phyloP scores from a whole-genome alignment of 2,888 invertebrate genomes.

The Coleophora deauratella region DNA sequence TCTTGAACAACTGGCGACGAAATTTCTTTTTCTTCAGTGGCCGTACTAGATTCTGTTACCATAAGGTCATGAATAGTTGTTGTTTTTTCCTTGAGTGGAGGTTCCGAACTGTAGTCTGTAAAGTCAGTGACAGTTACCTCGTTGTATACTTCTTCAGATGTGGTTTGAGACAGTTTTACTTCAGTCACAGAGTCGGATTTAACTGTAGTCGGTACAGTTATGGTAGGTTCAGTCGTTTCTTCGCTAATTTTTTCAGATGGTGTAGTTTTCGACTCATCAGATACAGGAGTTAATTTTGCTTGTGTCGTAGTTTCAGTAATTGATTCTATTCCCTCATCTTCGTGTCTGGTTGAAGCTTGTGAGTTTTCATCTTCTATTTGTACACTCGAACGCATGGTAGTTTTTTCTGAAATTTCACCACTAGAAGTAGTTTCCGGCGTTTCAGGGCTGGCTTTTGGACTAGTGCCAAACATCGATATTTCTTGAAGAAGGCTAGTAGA shows the following conservation, averaged over 20 bases:
- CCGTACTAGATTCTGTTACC: background rate
- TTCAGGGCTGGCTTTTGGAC: too few species aligned
- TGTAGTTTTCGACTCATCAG: slow-evolving; percentile 18
- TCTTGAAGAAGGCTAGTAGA: too few species aligned
- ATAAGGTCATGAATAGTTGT: background rate
- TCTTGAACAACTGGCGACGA: background rate
- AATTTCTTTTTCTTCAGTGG: background rate
- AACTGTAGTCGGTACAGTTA: background rate
- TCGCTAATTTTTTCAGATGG: slow-evolving; percentile 7
- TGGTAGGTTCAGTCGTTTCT: background rate
- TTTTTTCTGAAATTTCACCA: too few species aligned
- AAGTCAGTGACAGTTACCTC: background rate
- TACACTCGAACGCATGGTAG: too few species aligned
- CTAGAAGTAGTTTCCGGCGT: too few species aligned
- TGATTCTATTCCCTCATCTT: too few species aligned
- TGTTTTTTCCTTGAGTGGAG: background rate
- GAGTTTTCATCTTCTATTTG: too few species aligned
- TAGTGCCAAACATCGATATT: too few species aligned
- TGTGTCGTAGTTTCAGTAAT: too few species aligned
- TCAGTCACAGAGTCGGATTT: background rate
- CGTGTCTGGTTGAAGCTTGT: slow-evolving; percentile 12
- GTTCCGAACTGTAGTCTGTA: background rate
- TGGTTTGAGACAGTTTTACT: slow-evolving; percentile 1
- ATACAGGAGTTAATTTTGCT: slow-evolving; percentile 17
- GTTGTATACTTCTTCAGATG: background rate